Evolutionary conservation across 2,888 invertebrate genomes (phyloP), one percentile per base, ranked within the genome.

Genomic region (Margaritifera margaritifera): DNA sequence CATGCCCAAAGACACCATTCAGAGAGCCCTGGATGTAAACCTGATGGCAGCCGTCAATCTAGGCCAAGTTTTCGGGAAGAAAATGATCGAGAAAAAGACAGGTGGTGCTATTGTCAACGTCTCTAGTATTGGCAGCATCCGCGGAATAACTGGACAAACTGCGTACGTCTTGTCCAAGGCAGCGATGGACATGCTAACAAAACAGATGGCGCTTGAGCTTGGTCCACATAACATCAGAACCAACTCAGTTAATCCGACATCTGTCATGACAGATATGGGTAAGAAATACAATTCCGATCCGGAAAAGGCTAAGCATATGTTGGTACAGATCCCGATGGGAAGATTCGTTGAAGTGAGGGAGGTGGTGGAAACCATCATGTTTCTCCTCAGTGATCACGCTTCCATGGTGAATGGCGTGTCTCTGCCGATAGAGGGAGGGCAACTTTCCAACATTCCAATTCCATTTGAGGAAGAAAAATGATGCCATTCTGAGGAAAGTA

Each of bases 241-340:
- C 0, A 98, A 98, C 89, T 92, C 93, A 19, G 94, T 98, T 0
- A 96, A 97, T 90, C 98, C 98, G 0, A 98, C 98, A 0, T 97
- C 96, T 0, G 94, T 97, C 24, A 91, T 96, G 92, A 98, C 98
- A 0, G 95, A 94, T 67, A 94, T 98, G 95, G 97, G 96, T 0
- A 92, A 92, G 72, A 89, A 70, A 25, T 74, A 69, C 18, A 98
- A 98, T 98, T 92, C 94, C 15, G 94, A 95, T 82, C 94, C 95
- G 0, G 91, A 89, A 0, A 95, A 94, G 85, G 93, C 94, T 0
- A 91, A 91, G 3, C 92, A 92, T 0, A 93, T 98, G 93, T 86
- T 94, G 62, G 92, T 92, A 1, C 94, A 94, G 89, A 97, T 97
- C 88, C 97, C 98, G 0, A 89, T 97, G 5, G 93, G 94, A 81